Conservation (phyloP, 2,797 vertebrate species). For the Kryptolebias ocellatus region DNA sequence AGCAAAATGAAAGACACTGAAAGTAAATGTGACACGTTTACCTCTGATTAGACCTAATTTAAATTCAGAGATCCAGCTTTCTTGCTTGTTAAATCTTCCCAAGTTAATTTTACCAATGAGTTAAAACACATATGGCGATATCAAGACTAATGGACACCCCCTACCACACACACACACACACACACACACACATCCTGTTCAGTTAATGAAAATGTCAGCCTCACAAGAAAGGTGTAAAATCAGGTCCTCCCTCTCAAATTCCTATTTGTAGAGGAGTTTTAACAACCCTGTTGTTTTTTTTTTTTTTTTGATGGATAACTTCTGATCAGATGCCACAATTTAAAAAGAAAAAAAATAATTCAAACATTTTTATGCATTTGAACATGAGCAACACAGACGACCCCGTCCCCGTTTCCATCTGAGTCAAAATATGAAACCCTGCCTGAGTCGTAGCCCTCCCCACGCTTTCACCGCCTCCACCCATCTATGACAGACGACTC, state of each 20-base stretch:
- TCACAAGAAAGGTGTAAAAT: conserved; percentile 10
- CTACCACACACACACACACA: not conserved
- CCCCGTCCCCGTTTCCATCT: conserved; percentile 36
- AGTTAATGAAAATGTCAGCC: conserved; percentile 36
- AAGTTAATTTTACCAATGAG: conserved; percentile 8
- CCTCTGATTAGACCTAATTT: conserved; percentile 10
- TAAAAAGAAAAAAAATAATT: not conserved
- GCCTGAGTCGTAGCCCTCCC: conserved; percentile 12
- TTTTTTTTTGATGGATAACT: not conserved
- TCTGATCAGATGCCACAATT: conserved; percentile 28
- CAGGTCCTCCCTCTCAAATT: not conserved
- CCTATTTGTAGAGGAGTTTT: too few species aligned
- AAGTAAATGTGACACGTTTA: not conserved
- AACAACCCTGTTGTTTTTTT: conserved; percentile 8
- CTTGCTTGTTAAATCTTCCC: conserved; percentile 5
- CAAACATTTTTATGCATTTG: conserved; percentile 28
- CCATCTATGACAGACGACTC: conserved; percentile 51
- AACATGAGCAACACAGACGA: conserved; percentile 19
- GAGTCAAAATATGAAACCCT: conserved; percentile 10
- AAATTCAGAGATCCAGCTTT: not conserved
- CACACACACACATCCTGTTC: conserved; percentile 16
- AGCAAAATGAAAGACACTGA: not conserved
- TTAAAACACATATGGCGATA: conserved; percentile 7
- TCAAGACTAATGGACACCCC: conserved; percentile 11
- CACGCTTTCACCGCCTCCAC: not conserved